Percentiles rank a stretch among this genome's conserved stretches.
These are phyloP conservation scores for Drosophila kepulauana DNA, from an alignment of 1,140 invertebrate genomes.

Conservation along the genomic window DNA sequence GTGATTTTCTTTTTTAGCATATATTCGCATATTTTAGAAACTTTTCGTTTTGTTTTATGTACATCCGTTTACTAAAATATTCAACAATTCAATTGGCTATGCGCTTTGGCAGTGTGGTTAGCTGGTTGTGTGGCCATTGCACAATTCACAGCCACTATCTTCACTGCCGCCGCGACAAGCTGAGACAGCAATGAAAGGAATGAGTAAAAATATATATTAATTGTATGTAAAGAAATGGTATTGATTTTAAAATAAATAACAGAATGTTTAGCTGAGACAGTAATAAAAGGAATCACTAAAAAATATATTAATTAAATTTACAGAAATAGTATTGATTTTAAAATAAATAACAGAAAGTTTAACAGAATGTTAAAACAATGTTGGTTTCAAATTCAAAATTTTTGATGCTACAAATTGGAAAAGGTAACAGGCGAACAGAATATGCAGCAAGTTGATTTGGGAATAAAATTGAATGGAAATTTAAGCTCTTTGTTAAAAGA, in stretches of 20 bases:
- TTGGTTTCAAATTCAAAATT: neutral
- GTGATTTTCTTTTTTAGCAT: neutral
- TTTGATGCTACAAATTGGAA: no score
- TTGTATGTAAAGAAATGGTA: neutral
- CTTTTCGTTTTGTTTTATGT: conserved; percentile 15
- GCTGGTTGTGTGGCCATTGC: conserved; percentile 94
- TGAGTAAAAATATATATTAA: neutral
- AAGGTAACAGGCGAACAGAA: neutral
- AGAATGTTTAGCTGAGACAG: no score
- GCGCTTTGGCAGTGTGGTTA: conserved; percentile 99
- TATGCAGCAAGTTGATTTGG: neutral
- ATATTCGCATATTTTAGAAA: neutral
- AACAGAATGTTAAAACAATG: no score
- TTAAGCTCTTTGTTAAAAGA: no score
- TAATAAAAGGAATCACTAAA: no score
- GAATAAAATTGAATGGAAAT: no score
- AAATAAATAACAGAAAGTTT: no score
- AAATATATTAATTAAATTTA: no score
- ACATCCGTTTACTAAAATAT: conserved; percentile 9
- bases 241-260: no score
- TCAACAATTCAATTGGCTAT: conserved; percentile 84
- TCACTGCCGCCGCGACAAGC: conserved; percentile 93
- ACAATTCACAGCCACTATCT: conserved; percentile 96
- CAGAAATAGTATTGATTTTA: no score
- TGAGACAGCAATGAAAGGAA: conserved; percentile 55